Percentiles rank a stretch among this genome's conserved stretches.
Evolutionary conservation across 2,888 invertebrate genomes (phyloP).

Genomic region (Atethmia centrago): DNA sequence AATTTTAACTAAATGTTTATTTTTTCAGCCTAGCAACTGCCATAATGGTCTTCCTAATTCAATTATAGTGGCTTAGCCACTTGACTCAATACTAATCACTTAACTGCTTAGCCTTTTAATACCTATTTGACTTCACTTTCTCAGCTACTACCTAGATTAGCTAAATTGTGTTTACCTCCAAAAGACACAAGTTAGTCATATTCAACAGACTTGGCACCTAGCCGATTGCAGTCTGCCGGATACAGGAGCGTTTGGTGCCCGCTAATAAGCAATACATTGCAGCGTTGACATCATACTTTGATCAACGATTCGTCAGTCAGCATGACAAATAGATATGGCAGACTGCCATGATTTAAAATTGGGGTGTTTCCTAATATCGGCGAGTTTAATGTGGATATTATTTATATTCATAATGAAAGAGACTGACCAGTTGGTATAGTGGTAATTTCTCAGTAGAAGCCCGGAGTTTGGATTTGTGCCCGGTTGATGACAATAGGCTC

Average conservation of each 20-base stretch:
- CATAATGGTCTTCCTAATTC: not conserved
- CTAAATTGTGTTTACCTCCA: not conserved
- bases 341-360: conserved; percentile 34
- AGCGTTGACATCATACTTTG: conserved; percentile 50
- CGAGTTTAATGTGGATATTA: conserved; percentile 1
- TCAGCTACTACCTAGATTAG: not conserved
- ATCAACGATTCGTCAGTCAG: conserved; percentile 46
- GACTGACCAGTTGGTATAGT: not conserved
- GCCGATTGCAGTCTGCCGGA: conserved; percentile 1
- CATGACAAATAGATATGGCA: conserved; percentile 36
- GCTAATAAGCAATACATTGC: conserved; percentile 26
- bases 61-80: not conserved
- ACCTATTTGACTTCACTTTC: not conserved
- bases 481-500: no score
- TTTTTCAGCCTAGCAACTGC: not conserved
- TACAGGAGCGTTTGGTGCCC: not conserved
- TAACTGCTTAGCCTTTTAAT: not conserved
- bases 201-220: conserved; percentile 25
- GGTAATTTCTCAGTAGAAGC: not conserved
- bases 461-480: not conserved
- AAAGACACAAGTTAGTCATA: not conserved
- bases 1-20: not conserved
- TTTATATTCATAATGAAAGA: not conserved
- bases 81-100: not conserved
- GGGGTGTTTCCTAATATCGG: not conserved